phyloP scores from a whole-genome alignment of 2,113 vertebrate genomes.

The Pseudorasbora parva region DNA sequence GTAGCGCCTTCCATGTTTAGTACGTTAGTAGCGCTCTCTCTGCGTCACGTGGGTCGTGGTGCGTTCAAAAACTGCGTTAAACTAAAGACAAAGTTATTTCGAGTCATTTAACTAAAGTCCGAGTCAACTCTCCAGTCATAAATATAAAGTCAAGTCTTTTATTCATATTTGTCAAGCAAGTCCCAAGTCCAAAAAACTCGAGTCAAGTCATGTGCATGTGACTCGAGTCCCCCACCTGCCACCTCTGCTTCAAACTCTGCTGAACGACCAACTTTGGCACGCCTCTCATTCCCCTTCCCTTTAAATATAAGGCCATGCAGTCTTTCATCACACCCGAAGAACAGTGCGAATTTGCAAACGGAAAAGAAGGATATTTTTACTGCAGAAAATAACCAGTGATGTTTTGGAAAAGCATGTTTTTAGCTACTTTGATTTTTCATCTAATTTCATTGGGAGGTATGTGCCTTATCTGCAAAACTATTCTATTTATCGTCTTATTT shows the following conservation, averaged over 20 bases:
- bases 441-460: conserved; percentile 6
- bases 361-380: neutral
- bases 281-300: neutral
- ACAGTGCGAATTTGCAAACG: neutral
- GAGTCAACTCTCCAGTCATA: too few relatives aligned
- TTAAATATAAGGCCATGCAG: neutral
- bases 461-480: neutral
- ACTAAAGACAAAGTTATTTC: too few relatives aligned
- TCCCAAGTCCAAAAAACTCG: too few relatives aligned
- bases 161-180: too few relatives aligned
- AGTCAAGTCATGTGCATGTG: too few relatives aligned
- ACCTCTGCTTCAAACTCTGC: neutral
- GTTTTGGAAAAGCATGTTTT: conserved; percentile 13
- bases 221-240: too few relatives aligned
- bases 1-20: too few relatives aligned
- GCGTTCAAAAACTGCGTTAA: too few relatives aligned
- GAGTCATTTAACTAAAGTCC: too few relatives aligned
- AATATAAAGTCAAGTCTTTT: too few relatives aligned
- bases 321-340: neutral
- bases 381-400: neutral
- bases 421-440: neutral
- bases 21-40: too few relatives aligned
- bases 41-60: too few relatives aligned
- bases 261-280: neutral
- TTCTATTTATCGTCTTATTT: neutral